Evolutionary conservation across 2,888 invertebrate genomes (phyloP), one percentile per base, ranked within the genome.

Genomic region (Xanthorhoe spadicearia): DNA sequence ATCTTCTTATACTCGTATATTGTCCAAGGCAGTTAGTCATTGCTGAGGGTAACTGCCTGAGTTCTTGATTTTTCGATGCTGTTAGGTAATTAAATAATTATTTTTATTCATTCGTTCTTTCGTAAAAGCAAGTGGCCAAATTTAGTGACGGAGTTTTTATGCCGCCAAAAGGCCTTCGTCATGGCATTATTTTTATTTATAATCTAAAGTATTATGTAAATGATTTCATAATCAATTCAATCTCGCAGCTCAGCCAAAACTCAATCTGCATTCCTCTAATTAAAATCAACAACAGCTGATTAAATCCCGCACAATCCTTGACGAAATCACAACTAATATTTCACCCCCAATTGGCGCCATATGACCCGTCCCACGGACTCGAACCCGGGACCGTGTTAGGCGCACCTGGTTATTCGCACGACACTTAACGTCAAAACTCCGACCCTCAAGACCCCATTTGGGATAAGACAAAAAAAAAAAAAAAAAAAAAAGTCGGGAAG

Each of bases 261-360:
- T 43, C 55, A 57, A 68, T 68, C 56, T 53, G 54, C 46, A 62
- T 56, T 61, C 53, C 56, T 60, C 38, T 63, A 61, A 68, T 68
- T 68, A 68, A 69, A 66, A 69, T 54, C 66, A 69, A 69, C 65
- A 65, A 46, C 69, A 69, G 69, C 69, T 69, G 69, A 69, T 69
- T 55, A 66, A 69, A 66, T 35, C 10, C 35, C 15, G 49, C 15
- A 52, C 43, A 61, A 61, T 60, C 65, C 58, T 46, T 23, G 49
- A 53, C 56, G 23, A 43, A 69, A 69, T 66, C 65, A 66, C 60
- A 61, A 57, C 52, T 43, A 54, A 58, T 64, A 78, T 79, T 83
- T 80, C 78, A 82, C 74, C 83, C 82, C 77, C 81, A 79, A 83
- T 81, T 83, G 75, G 68, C 62, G 65, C 59, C 64, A 72, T 77